Evolutionary conservation across 2,113 vertebrate species (phyloP).

Genomic region (Hydrochoerus hydrochaeris): DNA sequence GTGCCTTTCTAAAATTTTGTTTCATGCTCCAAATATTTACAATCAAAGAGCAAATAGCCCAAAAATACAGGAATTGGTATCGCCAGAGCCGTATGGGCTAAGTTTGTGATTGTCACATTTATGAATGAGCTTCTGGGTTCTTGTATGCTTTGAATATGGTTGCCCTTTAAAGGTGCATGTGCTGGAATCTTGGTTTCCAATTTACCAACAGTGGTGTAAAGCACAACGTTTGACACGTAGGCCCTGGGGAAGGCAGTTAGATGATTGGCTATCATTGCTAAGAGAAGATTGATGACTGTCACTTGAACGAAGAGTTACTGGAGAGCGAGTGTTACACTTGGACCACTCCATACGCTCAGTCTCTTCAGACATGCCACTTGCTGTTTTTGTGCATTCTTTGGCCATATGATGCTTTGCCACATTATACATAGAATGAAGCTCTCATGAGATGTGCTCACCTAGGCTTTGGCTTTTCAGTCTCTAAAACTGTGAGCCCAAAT

Average conservation of each 20-base stretch:
- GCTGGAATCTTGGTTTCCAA: neutral
- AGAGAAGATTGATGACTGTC: neutral
- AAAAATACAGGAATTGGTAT: neutral
- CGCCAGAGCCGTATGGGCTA: neutral
- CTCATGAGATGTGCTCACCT: neutral
- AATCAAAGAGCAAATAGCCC: neutral
- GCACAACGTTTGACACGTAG: neutral
- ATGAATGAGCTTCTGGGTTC: neutral
- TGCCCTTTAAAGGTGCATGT: neutral
- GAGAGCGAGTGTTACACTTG: neutral
- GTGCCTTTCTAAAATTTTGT: neutral
- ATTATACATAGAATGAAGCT: neutral
- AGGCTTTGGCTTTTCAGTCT: neutral
- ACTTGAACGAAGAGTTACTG: too few species aligned
- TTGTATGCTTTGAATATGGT: neutral
- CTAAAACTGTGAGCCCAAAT: neutral
- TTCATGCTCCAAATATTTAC: neutral
- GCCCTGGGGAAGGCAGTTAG: neutral
- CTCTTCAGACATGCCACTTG: neutral
- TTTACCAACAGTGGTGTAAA: neutral
- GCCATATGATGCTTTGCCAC: neutral
- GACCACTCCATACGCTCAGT: neutral
- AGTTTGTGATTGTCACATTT: neutral
- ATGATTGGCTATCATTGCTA: neutral
- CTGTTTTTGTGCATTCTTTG: neutral